Evolutionary conservation across 2,888 invertebrate species (phyloP), one percentile per base, ranked within the genome.

Genomic region (Dynastes hyllus): DNA sequence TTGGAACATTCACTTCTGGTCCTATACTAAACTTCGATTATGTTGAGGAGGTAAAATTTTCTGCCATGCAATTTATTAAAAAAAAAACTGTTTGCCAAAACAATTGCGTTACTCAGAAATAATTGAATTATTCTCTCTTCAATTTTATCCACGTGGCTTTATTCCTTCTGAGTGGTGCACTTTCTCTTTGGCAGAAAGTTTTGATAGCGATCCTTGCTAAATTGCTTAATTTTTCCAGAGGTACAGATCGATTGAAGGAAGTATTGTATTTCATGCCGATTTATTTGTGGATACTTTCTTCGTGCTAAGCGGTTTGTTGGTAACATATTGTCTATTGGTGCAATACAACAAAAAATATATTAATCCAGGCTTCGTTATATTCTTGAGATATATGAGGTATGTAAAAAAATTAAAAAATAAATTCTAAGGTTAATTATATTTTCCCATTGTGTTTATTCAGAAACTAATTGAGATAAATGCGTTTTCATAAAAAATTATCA

Each of bases 261-360:
- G 89, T 79, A 87, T 92, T 13, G 84, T 92, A 0, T 89, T 93
- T 13, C 93, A 93, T 84, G 91, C 92, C 40, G 93, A 93, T 83
- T 86, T 93, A 0, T 91, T 93, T 63, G 93, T 93, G 50, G 93
- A 93, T 83, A 91, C 92, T 0, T 93, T 93, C 86, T 93, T 93
- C 84, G 84, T 92, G 9, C 83, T 93, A 2, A 92, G 93, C 67
- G 93, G 93, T 0, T 89, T 93, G 76, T 87, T 93, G 5, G 90
- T 91, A 0, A 89, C 91, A 0, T 90, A 90, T 27, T 88, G 88
- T 16, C 81, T 93, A 1, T 85, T 90, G 0, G 89, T 86, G 63
- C 88, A 89, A 73, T 88, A 88, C 70, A 88, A 91, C 32, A 90
- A 89, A 79, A 87, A 87, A 73, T 83, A 83, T 45, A 83, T 90